These are phyloP conservation scores for Sylvilagus floridanus DNA, from an alignment of 2,797 vertebrate species.

Conservation along the genomic window DNA sequence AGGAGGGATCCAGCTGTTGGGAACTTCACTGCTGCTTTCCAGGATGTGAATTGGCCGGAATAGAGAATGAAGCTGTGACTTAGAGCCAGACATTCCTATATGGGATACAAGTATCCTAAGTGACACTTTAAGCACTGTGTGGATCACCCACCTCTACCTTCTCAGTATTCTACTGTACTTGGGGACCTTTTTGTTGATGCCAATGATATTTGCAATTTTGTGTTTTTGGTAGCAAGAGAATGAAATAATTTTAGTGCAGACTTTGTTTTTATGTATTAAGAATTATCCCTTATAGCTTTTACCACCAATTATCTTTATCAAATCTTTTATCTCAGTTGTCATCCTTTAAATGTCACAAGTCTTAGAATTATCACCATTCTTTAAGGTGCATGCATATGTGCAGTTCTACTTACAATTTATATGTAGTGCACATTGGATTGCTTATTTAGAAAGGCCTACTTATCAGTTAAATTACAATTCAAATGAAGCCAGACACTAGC, in stretches of 20 bases:
- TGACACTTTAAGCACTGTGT: too few relatives aligned
- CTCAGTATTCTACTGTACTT: not conserved
- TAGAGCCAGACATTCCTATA: too few relatives aligned
- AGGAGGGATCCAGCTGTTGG: too few relatives aligned
- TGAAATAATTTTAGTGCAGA: not conserved
- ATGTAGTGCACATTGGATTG: not conserved
- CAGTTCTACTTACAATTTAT: not conserved
- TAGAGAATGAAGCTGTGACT: too few relatives aligned
- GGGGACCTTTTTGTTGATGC: not conserved
- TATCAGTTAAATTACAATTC: not conserved
- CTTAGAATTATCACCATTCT: not conserved
- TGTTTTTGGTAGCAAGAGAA: not conserved
- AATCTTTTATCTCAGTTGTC: not conserved
- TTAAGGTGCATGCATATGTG: not conserved
- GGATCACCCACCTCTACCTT: not conserved
- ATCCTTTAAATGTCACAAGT: not conserved
- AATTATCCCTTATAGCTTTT: not conserved
- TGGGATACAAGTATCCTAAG: too few relatives aligned
- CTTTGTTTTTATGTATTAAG: not conserved
- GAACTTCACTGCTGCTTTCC: too few relatives aligned
- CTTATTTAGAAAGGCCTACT: not conserved
- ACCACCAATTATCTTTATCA: not conserved
- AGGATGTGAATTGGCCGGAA: too few relatives aligned
- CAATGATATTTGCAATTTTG: not conserved
- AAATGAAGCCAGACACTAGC: not conserved